phyloP scores from a whole-genome alignment of 1,140 invertebrate genomes.

The Aplysia californica region DNA sequence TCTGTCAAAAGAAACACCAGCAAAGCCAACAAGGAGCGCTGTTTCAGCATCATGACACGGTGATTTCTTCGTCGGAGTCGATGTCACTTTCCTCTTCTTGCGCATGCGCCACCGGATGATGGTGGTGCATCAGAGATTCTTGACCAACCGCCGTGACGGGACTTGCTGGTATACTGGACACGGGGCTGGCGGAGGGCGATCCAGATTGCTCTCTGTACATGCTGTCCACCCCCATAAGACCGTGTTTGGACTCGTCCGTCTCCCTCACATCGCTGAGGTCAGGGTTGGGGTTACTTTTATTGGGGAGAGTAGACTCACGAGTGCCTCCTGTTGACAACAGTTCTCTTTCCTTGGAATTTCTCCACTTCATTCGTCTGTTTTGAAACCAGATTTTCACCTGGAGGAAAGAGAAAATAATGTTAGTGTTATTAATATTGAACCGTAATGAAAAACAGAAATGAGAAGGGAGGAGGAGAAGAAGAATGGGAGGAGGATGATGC shows the following conservation, averaged over 20 bases:
- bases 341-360: constrained; percentile 97
- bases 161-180: constrained; percentile 35
- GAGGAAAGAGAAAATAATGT: not conserved
- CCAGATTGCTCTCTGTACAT: constrained; percentile 20
- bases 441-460: too few species aligned
- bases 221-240: constrained; percentile 30
- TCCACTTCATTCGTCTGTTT: constrained; percentile 71
- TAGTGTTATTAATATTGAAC: too few species aligned
- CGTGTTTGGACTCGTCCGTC: constrained; percentile 28
- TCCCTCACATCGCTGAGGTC: constrained; percentile 88
- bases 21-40: not conserved
- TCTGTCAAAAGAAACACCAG: too few species aligned
- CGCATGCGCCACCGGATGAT: constrained; percentile 11
- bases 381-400: constrained; percentile 70
- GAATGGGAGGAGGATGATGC: too few species aligned
- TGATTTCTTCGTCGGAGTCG: constrained; percentile 55
- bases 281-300: constrained; percentile 96
- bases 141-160: constrained; percentile 27
- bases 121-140: not conserved
- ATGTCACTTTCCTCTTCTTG: constrained; percentile 38
- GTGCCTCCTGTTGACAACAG: constrained; percentile 90
- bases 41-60: constrained; percentile 43
- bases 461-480: too few species aligned
- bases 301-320: constrained; percentile 93
- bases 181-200: constrained; percentile 39